A percentile compares a stretch with the other conserved stretches of the same genome.
Evolutionary conservation across 2,888 invertebrate genomes (phyloP).

Genomic region (Drosophila setosimentum): DNA sequence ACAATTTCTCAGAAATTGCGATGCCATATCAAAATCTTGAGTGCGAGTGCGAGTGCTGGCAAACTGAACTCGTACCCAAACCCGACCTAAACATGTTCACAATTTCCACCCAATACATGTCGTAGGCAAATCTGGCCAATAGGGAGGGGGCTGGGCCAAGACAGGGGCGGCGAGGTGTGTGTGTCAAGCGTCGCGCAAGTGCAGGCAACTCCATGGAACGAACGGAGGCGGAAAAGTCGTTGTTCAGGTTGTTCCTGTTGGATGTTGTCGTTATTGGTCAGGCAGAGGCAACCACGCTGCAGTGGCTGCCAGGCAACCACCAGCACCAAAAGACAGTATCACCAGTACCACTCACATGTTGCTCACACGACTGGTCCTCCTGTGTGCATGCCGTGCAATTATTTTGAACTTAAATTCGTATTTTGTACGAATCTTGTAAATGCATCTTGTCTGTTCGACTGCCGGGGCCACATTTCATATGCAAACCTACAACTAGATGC

Average conservation of each 20-base stretch:
- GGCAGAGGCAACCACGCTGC: conserved; percentile 32
- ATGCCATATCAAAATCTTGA: conserved; percentile 82
- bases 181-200: conserved; percentile 17
- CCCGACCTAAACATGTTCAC: conserved; percentile 55
- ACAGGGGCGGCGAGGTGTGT: conserved; percentile 16
- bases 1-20: conserved; percentile 83
- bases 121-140: conserved; percentile 54
- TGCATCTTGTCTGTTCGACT: conserved; percentile 73
- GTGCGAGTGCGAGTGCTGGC: conserved; percentile 39
- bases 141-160: conserved; percentile 31
- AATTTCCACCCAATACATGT: conserved; percentile 80
- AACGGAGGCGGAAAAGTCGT: conserved; percentile 78
- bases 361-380: conserved; percentile 62
- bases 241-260: conserved; percentile 74
- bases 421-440: conserved; percentile 81
- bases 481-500: conserved; percentile 53
- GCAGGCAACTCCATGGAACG: conserved; percentile 27
- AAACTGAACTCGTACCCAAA: not conserved
- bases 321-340: not conserved
- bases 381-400: conserved; percentile 81
- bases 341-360: conserved; percentile 44
- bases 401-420: conserved; percentile 82
- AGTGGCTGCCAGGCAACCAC: conserved; percentile 17
- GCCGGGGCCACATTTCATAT: conserved; percentile 64
- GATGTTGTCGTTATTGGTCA: conserved; percentile 63